Evolutionary conservation across 2,888 invertebrate genomes (phyloP).

Genomic region (Dasysyrphus albostriatus): DNA sequence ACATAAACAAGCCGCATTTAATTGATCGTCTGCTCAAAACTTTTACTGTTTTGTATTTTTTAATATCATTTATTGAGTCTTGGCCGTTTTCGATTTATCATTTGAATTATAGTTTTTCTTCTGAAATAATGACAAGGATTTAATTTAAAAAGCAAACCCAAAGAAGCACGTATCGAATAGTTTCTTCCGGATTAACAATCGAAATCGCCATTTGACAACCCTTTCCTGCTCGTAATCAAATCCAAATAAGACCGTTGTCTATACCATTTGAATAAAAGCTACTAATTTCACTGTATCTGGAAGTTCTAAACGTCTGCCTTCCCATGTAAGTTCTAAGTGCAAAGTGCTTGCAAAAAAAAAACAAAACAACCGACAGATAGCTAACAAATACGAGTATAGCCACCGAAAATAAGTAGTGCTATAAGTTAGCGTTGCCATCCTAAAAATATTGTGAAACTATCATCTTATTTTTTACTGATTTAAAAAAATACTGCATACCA

Average conservation of each 20-base stretch:
- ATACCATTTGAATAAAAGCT: not conserved
- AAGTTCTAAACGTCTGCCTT: not conserved
- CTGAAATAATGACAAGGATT: not conserved
- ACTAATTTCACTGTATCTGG: constrained; percentile 1
- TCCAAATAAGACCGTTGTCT: not conserved
- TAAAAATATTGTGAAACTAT: not conserved
- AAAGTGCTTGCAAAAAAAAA: not conserved
- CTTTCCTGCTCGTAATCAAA: not conserved
- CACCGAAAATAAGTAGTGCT: constrained; percentile 35
- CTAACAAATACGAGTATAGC: constrained; percentile 44
- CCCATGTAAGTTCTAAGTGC: not conserved
- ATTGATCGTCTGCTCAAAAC: constrained; percentile 31
- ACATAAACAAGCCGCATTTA: constrained; percentile 9
- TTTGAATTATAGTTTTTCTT: not conserved
- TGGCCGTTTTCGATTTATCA: not conserved
- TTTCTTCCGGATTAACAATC: not conserved
- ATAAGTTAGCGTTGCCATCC: not conserved
- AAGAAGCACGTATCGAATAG: not conserved
- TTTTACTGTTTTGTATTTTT: not conserved
- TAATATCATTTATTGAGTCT: not conserved
- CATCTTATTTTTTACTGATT: too few species aligned
- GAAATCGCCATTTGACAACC: not conserved
- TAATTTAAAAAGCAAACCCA: not conserved
- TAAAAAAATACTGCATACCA: too few species aligned
- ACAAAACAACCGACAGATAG: not conserved